Conservation (phyloP, 2,888 invertebrate genomes). For the Phengaris arion region DNA sequence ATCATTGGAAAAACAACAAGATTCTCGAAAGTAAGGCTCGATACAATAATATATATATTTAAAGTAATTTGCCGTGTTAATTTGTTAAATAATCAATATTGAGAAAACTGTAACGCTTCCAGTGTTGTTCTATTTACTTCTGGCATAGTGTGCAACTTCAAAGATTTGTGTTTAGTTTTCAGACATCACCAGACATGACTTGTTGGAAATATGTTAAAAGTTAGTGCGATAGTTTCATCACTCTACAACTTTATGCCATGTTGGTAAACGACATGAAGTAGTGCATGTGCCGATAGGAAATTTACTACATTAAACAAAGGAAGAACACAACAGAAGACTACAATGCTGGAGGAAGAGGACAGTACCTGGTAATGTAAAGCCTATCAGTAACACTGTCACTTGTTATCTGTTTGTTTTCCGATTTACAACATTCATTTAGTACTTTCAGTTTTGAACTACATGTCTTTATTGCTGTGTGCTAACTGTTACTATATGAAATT, state of each 20-base stretch:
- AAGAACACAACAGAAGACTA: neutral
- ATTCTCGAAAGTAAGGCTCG: neutral
- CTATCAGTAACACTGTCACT: neutral
- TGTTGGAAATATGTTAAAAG: neutral
- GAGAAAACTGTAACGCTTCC: neutral
- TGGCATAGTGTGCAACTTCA: neutral
- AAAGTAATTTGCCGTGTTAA: neutral
- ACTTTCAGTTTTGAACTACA: neutral
- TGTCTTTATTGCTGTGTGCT: too few relatives aligned
- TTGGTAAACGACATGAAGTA: neutral
- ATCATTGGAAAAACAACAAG: neutral
- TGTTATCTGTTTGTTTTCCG: neutral
- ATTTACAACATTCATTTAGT: neutral
- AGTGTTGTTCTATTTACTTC: neutral
- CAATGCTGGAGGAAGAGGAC: slow-evolving; percentile 64
- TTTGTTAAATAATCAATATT: neutral
- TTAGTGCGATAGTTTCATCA: neutral
- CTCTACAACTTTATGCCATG: neutral
- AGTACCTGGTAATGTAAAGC: slow-evolving; percentile 31
- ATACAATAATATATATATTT: neutral
- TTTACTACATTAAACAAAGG: neutral
- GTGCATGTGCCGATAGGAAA: neutral
- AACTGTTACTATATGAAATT: too few relatives aligned
- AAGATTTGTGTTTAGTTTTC: neutral
- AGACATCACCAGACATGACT: neutral